Conservation (phyloP, 2,113 vertebrate genomes). For the Bambusicola thoracicus region DNA sequence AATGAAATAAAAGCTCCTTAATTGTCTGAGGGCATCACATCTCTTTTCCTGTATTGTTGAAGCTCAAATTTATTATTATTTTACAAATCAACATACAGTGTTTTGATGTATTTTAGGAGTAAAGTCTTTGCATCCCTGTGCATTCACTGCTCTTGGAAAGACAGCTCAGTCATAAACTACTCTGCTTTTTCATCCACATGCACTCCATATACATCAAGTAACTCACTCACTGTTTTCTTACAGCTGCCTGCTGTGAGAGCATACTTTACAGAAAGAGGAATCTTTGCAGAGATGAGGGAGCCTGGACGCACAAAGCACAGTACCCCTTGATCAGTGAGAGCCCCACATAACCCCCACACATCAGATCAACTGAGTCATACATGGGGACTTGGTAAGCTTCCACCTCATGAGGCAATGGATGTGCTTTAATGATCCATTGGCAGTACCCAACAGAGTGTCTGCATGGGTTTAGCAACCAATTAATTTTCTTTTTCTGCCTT, state of each 20-base stretch:
- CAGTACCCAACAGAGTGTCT: background rate
- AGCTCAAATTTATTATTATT: background rate
- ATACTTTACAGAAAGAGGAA: background rate
- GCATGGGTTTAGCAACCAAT: too few species aligned
- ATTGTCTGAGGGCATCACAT: background rate
- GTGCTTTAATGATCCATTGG: background rate
- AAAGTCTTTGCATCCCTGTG: background rate
- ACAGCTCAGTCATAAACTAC: background rate
- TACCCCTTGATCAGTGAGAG: too few species aligned
- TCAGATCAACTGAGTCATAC: background rate
- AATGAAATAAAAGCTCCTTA: background rate
- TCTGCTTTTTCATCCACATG: background rate
- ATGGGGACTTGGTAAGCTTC: background rate
- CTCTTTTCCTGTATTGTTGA: background rate
- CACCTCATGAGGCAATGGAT: background rate
- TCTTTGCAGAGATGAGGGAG: background rate
- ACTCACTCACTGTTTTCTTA: background rate
- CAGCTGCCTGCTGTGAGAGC: fast-evolving
- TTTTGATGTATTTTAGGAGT: background rate
- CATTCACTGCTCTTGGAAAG: background rate
- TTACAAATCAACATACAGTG: background rate
- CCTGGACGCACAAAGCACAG: too few species aligned
- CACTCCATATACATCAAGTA: background rate
- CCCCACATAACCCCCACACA: fast-evolving
- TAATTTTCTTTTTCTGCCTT: too few species aligned